phyloP scores from a whole-genome alignment of 2,888 invertebrate genomes.

The Drosophila tanythrix region DNA sequence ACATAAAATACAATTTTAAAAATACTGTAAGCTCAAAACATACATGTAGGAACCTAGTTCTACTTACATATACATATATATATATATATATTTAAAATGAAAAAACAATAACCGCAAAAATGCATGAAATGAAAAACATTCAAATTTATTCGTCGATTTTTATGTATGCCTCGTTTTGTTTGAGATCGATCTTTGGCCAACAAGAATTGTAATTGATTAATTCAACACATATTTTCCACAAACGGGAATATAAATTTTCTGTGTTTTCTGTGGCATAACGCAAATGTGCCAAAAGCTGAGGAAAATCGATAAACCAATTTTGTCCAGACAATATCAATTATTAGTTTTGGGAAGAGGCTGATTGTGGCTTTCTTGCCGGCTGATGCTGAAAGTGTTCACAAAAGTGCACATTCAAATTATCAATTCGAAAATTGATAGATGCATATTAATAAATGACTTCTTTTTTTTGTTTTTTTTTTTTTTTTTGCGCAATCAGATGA shows the following conservation, averaged over 20 bases:
- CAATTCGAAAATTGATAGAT: not conserved
- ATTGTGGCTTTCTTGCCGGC: not conserved
- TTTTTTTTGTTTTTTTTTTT: not conserved
- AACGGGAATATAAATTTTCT: not conserved
- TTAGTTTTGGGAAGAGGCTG: not conserved
- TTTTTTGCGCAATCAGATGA: not conserved
- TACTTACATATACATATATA: constrained; percentile 29
- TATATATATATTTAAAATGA: not conserved
- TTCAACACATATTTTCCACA: constrained; percentile 8
- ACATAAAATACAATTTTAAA: constrained; percentile 39
- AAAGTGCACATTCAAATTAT: not conserved
- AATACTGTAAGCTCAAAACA: constrained; percentile 37
- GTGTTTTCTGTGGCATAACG: constrained; percentile 17
- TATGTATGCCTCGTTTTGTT: not conserved
- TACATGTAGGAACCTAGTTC: constrained; percentile 51
- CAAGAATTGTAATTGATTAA: constrained; percentile 8
- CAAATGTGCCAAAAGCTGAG: constrained; percentile 4
- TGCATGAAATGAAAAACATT: not conserved
- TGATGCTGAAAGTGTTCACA: not conserved
- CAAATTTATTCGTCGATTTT: constrained; percentile 5
- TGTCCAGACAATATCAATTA: not conserved
- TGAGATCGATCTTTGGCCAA: constrained; percentile 6
- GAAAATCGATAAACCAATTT: not conserved
- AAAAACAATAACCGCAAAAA: constrained; percentile 2
- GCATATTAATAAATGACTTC: not conserved